These are phyloP conservation scores for Microtus californicus DNA, from an alignment of 2,797 vertebrate species.

Conservation along the genomic window DNA sequence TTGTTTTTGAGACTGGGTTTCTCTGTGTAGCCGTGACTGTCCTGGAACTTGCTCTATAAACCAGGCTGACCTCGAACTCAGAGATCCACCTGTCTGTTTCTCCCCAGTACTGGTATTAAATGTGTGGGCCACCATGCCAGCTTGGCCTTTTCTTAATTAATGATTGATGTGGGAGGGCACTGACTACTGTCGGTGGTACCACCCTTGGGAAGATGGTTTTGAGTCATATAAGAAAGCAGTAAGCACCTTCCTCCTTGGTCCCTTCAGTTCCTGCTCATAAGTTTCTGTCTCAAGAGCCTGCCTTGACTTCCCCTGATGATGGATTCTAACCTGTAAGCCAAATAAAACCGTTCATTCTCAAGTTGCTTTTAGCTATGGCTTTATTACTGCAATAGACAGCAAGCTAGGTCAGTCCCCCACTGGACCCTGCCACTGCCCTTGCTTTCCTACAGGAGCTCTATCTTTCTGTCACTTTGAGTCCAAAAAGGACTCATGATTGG, in stretches of 20 bases:
- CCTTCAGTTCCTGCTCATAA: not conserved
- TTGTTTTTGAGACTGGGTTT: not conserved
- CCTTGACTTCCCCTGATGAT: not conserved
- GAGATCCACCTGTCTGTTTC: not conserved
- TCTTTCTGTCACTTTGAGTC: not conserved
- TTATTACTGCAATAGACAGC: not conserved
- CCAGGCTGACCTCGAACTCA: not conserved
- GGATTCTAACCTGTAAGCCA: not conserved
- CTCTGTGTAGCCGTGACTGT: not conserved
- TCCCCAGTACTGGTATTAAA: not conserved
- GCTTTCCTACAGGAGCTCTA: not conserved
- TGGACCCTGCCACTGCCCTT: too few relatives aligned
- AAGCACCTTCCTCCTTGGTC: not conserved
- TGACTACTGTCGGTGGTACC: not conserved
- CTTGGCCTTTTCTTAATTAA: not conserved
- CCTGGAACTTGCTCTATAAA: not conserved
- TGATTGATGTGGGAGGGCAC: not conserved
- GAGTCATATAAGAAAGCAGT: not conserved
- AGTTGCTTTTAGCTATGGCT: not conserved
- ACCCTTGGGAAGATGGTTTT: not conserved
- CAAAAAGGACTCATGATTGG: not conserved
- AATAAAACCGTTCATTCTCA: not conserved
- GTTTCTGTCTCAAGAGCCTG: not conserved
- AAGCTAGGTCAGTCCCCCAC: not conserved
- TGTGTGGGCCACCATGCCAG: not conserved